phyloP scores from a whole-genome alignment of 2,797 vertebrate species.

The Myotis myotis region DNA sequence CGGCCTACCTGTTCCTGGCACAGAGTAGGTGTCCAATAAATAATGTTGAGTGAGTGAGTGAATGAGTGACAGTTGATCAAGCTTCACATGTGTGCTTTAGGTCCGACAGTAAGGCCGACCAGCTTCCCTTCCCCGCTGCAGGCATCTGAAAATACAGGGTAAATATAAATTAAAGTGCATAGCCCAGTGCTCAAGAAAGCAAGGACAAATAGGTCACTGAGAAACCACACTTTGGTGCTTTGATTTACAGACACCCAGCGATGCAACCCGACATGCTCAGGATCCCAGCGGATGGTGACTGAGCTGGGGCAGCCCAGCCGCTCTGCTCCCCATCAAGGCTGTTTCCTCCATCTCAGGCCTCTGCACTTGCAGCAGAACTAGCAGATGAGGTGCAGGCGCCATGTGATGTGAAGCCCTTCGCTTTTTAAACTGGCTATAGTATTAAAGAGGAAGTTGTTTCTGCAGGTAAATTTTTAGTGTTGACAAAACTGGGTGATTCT shows the following conservation, averaged over 20 bases:
- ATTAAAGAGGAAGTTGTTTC: neutral
- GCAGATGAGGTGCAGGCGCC: neutral
- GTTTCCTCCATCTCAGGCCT: neutral
- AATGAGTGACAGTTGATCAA: neutral
- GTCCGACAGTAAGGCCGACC: neutral
- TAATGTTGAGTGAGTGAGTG: neutral
- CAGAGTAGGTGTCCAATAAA: neutral
- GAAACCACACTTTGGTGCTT: neutral
- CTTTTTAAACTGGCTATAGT: neutral
- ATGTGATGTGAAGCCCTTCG: no score
- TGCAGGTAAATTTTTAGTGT: neutral
- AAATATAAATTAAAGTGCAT: neutral
- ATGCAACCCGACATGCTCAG: neutral
- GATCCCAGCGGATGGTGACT: neutral
- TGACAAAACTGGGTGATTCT: neutral
- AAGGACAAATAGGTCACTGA: neutral
- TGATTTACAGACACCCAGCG: neutral
- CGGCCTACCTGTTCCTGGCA: neutral
- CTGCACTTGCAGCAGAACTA: neutral
- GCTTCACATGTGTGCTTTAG: neutral
- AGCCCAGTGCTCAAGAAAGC: neutral
- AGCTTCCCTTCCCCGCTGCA: neutral
- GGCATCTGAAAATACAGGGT: neutral
- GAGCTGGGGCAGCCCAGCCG: neutral
- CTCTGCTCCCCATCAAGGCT: neutral